Conservation (phyloP, 2,888 invertebrate species). For the Folsomia manolachei region DNA sequence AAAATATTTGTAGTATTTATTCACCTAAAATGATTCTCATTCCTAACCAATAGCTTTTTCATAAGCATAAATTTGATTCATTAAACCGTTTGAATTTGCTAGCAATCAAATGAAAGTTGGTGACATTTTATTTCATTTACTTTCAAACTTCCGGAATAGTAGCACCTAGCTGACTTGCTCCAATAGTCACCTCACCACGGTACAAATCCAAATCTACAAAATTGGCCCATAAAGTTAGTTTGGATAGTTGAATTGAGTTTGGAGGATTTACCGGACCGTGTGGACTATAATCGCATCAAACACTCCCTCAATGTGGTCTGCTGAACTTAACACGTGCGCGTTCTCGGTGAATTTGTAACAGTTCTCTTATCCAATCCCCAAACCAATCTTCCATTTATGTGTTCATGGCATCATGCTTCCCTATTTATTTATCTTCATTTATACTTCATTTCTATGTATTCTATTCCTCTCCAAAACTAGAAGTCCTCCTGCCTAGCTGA, state of each 20-base stretch:
- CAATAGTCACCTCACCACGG: background rate
- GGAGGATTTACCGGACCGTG: conserved; percentile 44
- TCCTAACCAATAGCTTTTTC: too few relatives aligned
- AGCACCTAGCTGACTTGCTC: too few relatives aligned
- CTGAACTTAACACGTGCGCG: conserved; percentile 12
- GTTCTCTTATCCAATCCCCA: background rate
- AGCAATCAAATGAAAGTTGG: too few relatives aligned
- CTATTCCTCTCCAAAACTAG: too few relatives aligned
- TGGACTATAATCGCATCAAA: conserved; percentile 47
- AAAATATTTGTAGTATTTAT: too few relatives aligned
- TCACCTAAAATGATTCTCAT: too few relatives aligned
- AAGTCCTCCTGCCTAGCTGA: background rate
- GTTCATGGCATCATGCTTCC: background rate
- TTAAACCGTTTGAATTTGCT: too few relatives aligned
- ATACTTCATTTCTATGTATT: background rate
- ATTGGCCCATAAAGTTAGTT: conserved; percentile 18
- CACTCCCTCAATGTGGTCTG: conserved; percentile 29
- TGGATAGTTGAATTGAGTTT: conserved; percentile 26
- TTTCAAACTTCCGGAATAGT: too few relatives aligned
- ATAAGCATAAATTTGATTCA: too few relatives aligned
- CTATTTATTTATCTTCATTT: conserved; percentile 11
- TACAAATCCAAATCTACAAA: background rate
- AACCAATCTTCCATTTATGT: background rate
- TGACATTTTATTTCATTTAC: too few relatives aligned
- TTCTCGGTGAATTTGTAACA: conserved; percentile 4